Evolutionary conservation across 2,113 vertebrate species (phyloP).

Genomic region (Aspidoscelis tigris): DNA sequence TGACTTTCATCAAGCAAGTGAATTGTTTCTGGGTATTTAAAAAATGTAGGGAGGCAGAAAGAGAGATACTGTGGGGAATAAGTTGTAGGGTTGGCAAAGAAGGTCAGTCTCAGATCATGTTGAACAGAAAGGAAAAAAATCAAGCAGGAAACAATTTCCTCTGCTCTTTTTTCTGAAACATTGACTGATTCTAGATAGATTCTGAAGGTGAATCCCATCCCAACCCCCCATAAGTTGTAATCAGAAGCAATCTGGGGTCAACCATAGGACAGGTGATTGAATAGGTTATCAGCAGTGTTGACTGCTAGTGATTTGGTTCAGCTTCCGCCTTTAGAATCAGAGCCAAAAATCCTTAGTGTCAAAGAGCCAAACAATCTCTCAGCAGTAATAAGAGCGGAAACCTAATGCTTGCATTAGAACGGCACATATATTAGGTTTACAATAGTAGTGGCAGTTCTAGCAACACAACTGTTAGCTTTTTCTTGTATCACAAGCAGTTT

Average conservation of each 20-base stretch:
- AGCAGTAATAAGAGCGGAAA: slow-evolving; percentile 22
- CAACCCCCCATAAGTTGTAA: slow-evolving; percentile 48
- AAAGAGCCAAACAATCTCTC: slow-evolving; percentile 49
- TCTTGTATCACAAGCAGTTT: not conserved
- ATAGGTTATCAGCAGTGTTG: slow-evolving; percentile 45
- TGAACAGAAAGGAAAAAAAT: slow-evolving; percentile 27
- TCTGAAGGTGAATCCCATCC: slow-evolving; percentile 63
- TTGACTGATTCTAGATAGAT: slow-evolving; percentile 52
- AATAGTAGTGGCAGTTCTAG: not conserved
- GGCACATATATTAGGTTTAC: not conserved
- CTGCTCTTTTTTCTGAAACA: slow-evolving; percentile 21
- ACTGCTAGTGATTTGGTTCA: slow-evolving; percentile 60
- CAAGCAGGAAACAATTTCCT: not conserved
- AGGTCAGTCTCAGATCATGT: slow-evolving; percentile 45
- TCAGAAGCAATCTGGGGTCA: slow-evolving; percentile 66
- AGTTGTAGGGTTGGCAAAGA: slow-evolving; percentile 33
- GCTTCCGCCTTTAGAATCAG: slow-evolving; percentile 57
- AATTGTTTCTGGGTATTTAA: slow-evolving; percentile 2
- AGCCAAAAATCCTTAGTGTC: slow-evolving; percentile 46
- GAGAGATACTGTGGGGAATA: slow-evolving; percentile 22
- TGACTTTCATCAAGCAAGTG: not conserved
- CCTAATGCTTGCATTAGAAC: slow-evolving; percentile 21
- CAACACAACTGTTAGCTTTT: not conserved
- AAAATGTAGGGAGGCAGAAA: not conserved
- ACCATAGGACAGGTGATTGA: slow-evolving; percentile 53